Evolutionary conservation across 2,888 invertebrate genomes (phyloP).

Genomic region (Sesia bembeciformis): DNA sequence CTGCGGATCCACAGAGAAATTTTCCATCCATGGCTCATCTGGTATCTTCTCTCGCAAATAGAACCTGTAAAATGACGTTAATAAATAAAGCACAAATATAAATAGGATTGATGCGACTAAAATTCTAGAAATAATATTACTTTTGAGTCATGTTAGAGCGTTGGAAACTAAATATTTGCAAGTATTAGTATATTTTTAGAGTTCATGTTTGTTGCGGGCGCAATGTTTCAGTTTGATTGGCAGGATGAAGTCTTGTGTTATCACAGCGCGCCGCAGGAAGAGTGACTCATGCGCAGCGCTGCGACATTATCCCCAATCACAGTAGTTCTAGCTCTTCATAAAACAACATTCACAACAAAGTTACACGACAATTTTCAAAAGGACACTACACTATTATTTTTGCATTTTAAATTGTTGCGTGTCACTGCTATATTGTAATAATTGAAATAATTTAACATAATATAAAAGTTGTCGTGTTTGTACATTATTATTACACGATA

Average conservation of each 20-base stretch:
- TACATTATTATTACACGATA: neutral
- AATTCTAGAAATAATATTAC: slow-evolving; percentile 18
- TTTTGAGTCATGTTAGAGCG: slow-evolving; percentile 45
- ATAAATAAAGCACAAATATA: neutral
- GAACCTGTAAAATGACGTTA: slow-evolving; percentile 74
- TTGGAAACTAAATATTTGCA: slow-evolving; percentile 35
- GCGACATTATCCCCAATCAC: neutral
- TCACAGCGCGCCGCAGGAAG: slow-evolving; percentile 60
- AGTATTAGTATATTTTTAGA: slow-evolving; percentile 31
- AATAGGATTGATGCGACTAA: neutral
- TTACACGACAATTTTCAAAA: neutral
- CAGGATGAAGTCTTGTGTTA: slow-evolving; percentile 67
- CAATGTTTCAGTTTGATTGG: slow-evolving; percentile 56
- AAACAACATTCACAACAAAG: slow-evolving; percentile 18
- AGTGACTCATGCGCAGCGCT: slow-evolving; percentile 43
- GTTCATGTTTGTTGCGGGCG: slow-evolving; percentile 40
- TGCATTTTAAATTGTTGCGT: neutral
- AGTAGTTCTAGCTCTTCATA: slow-evolving; percentile 32
- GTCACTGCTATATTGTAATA: slow-evolving; percentile 1
- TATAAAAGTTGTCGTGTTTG: neutral
- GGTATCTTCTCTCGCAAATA: slow-evolving; percentile 90
- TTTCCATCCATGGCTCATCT: slow-evolving; percentile 90
- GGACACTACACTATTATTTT: neutral
- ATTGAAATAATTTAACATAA: neutral
- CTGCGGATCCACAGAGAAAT: slow-evolving; percentile 92